These are phyloP conservation scores for Mionectes macconnelli DNA, from an alignment of 2,113 vertebrate genomes.

Conservation along the genomic window DNA sequence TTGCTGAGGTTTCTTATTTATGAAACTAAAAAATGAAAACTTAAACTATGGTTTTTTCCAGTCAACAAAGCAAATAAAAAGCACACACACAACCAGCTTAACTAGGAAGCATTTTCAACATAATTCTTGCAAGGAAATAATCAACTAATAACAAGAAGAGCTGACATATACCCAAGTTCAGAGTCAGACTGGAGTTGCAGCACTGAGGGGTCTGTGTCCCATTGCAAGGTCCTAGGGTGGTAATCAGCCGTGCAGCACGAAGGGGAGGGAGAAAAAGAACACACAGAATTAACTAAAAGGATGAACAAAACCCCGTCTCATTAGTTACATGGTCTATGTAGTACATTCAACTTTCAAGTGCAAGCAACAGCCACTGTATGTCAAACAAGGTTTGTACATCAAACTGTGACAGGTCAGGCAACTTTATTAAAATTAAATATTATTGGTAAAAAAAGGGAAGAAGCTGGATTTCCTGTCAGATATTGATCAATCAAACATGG, in stretches of 20 bases:
- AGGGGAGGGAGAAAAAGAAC: constrained; percentile 74
- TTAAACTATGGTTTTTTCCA: constrained; percentile 26
- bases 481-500: neutral
- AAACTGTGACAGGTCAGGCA: neutral
- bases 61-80: constrained; percentile 42
- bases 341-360: constrained; percentile 32
- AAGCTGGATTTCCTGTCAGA: neutral
- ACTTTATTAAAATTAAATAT: neutral
- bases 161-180: constrained; percentile 91
- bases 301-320: constrained; percentile 54
- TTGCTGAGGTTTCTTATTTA: constrained; percentile 26
- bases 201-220: constrained; percentile 99
- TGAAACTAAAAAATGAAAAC: constrained; percentile 43
- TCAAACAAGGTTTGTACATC: neutral
- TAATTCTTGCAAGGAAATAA: constrained; percentile 62
- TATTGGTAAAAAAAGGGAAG: neutral
- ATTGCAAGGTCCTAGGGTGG: constrained; percentile 92
- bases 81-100: constrained; percentile 6
- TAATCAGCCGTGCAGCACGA: constrained; percentile 80
- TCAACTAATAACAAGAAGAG: constrained; percentile 70
- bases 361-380: neutral
- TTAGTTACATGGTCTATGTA: constrained; percentile 55
- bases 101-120: constrained; percentile 48
- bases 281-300: constrained; percentile 81
- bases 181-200: constrained; percentile 98